Evolutionary conservation across 1,140 invertebrate species (phyloP).

Genomic region (Lordiphosa stackelbergi): DNA sequence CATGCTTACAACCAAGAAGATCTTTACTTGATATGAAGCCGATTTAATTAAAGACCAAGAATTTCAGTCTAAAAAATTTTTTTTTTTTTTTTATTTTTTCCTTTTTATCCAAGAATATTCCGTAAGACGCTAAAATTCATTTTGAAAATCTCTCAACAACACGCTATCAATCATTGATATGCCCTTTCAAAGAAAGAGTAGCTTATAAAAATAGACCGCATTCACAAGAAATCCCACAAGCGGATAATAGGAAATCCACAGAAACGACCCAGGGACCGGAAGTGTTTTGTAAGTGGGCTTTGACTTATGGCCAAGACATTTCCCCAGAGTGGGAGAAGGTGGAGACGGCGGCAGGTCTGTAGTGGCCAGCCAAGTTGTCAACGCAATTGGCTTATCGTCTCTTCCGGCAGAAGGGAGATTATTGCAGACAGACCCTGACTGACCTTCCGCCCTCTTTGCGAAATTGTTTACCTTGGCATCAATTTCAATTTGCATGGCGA

Average conservation of each 20-base stretch:
- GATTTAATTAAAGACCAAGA: too few relatives aligned
- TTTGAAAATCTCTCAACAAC: too few relatives aligned
- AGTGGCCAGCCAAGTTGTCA: conserved; percentile 43
- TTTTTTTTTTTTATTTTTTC: too few relatives aligned
- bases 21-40: too few relatives aligned
- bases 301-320: conserved; percentile 52
- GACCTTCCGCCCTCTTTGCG: conserved; percentile 33
- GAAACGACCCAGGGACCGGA: conserved; percentile 39
- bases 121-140: too few relatives aligned
- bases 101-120: too few relatives aligned
- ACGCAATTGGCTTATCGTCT: conserved; percentile 40
- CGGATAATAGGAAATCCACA: conserved; percentile 49
- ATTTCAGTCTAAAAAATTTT: too few relatives aligned
- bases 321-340: conserved; percentile 19
- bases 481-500: conserved; percentile 73
- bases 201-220: conserved; percentile 15
- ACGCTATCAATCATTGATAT: background rate
- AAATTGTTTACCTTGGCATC: conserved; percentile 70
- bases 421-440: conserved; percentile 12
- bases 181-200: background rate
- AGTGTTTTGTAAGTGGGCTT: conserved; percentile 51
- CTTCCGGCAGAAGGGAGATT: conserved; percentile 5
- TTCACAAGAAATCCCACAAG: conserved; percentile 42
- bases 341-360: background rate
- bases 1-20: too few relatives aligned